Evolutionary conservation across 2,888 invertebrate species (phyloP).

Genomic region (Drosophila neonasuta): DNA sequence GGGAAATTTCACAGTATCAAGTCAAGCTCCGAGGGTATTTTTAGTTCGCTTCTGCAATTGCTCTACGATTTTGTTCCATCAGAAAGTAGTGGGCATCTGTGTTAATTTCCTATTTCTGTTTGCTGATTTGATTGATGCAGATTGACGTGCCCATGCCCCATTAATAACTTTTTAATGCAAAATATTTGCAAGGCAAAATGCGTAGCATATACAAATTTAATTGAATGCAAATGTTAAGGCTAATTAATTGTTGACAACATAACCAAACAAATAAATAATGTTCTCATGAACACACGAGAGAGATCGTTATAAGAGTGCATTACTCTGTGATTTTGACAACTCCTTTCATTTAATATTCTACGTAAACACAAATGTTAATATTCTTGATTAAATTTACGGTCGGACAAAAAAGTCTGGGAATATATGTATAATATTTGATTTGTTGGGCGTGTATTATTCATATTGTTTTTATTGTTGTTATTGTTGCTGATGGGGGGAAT

Average conservation of each 20-base stretch:
- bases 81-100: conserved; percentile 10
- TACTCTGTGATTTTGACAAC: conserved; percentile 16
- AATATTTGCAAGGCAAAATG: conserved; percentile 38
- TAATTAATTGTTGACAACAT: conserved; percentile 49
- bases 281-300: conserved; percentile 25
- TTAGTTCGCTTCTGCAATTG: not conserved
- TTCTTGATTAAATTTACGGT: conserved; percentile 14
- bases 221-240: conserved; percentile 65
- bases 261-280: conserved; percentile 20
- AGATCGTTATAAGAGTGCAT: conserved; percentile 6
- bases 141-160: conserved; percentile 63
- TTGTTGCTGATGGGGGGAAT: conserved; percentile 30
- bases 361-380: conserved; percentile 8
- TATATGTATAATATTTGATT: conserved; percentile 41
- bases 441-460: conserved; percentile 43
- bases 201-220: conserved; percentile 49
- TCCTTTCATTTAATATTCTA: conserved; percentile 32
- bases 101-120: conserved; percentile 39
- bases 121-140: conserved; percentile 66
- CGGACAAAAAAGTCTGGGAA: conserved; percentile 10
- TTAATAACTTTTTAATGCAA: conserved; percentile 58
- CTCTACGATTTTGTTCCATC: not conserved
- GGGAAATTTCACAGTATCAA: not conserved
- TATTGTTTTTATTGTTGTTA: conserved; percentile 18
- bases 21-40: conserved; percentile 2